Evolutionary conservation across 2,888 invertebrate species (phyloP), one percentile per base, ranked within the genome.

Genomic region (Campopleginae sp.): DNA sequence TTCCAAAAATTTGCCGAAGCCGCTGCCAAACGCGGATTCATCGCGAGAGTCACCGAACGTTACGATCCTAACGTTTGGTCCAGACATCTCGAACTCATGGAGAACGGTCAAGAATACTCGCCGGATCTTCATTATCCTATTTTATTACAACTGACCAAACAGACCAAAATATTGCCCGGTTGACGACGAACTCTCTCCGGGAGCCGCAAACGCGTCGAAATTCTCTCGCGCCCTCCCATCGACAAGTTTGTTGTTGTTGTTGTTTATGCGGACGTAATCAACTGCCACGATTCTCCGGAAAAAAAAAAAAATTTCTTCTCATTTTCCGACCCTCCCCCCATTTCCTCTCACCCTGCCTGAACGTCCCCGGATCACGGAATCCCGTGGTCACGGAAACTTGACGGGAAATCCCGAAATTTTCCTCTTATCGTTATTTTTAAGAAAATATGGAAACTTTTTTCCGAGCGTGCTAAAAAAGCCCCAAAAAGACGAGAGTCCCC

Each of bases 71-170:
- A 95, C 85, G 96, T 97, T 81, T 97, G 96, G 96, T 95, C 96
- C 89, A 95, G 96, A 87, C 96, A 96, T 91, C 92, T 96, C 87
- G 94, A 95, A 85, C 94, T 96, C 83, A 94, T 96, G 90, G 91
- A 93, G 72, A 94, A 95, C 77, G 95, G 95, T 90, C 94, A 95
- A 86, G 95, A 95, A 86, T 97, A 96, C 92, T 95, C 96, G 90
- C 95, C 96, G 91, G 95, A 96, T 93, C 95, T 96, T 85, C 96
- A 97, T 93, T 97, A 96, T 94, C 96, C 96, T 66, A 94, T 96
- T 87, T 94, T 97, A 82, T 94, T 97, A 89, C 95, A 95, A 90
- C 94, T 96, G 90, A 95, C 95, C 90, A 96, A 96, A 93, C 91
- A 91, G 75, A 91, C 90, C 82, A 91, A 90, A 63, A 89, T 89